Conservation (phyloP, 2,797 vertebrate species). For the Ptychobarbus kaznakovi region DNA sequence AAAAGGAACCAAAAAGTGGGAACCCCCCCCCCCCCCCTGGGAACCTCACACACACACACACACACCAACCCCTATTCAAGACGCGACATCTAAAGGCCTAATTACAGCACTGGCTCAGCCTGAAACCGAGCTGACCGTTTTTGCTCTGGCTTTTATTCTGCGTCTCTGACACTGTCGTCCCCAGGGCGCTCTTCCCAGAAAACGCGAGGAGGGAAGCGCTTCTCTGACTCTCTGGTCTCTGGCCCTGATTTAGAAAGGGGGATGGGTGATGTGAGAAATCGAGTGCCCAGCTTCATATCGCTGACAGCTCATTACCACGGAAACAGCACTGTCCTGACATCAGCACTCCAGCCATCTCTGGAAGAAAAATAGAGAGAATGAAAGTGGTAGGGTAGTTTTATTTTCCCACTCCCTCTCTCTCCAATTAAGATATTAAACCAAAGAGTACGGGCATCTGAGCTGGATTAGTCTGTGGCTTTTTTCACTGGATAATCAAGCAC, state of each 20-base stretch:
- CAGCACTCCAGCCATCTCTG: conserved; percentile 68
- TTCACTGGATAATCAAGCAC: conserved; percentile 32
- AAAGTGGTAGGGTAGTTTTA: conserved; percentile 37
- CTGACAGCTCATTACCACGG: conserved; percentile 84
- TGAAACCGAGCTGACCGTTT: conserved; percentile 45
- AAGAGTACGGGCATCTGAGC: conserved; percentile 58
- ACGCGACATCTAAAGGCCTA: conserved; percentile 73
- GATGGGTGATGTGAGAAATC: conserved; percentile 58
- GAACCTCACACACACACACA: too few species aligned
- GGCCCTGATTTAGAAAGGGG: conserved; percentile 71
- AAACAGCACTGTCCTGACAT: conserved; percentile 79
- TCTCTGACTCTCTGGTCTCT: conserved; percentile 64
- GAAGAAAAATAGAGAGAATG: conserved; percentile 61
- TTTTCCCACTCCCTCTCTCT: conserved; percentile 53
- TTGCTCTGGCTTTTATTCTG: conserved; percentile 9
- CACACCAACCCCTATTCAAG: conserved; percentile 58
- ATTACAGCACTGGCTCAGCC: conserved; percentile 70
- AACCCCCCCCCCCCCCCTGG: neutral
- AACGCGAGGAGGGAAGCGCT: conserved; percentile 71
- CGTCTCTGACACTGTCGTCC: conserved; percentile 70
- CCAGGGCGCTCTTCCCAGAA: conserved; percentile 73
- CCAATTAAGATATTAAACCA: conserved; percentile 75
- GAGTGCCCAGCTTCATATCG: conserved; percentile 78
- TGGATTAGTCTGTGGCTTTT: conserved; percentile 55
- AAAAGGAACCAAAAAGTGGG: neutral